Conservation (phyloP, 2,888 invertebrate species). For the Protophormia terraenovae region DNA sequence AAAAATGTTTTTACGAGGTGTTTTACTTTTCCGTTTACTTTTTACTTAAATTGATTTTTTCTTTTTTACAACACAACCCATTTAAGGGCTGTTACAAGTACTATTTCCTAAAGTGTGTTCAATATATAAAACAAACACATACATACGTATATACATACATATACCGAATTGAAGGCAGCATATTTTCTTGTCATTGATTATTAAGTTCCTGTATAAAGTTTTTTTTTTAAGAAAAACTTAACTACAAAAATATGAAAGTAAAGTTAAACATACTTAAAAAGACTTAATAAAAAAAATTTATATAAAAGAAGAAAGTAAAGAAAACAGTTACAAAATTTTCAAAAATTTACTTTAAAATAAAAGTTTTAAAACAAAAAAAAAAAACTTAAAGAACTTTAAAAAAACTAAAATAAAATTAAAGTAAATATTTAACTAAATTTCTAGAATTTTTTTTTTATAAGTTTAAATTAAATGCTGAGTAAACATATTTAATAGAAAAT, state of each 20-base stretch:
- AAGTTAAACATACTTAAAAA: conserved; percentile 63
- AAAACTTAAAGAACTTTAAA: neutral
- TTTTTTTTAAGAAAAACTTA: too few relatives aligned
- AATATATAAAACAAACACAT: conserved; percentile 21
- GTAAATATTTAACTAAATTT: conserved; percentile 50
- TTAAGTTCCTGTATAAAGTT: conserved; percentile 60
- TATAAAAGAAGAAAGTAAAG: conserved; percentile 2
- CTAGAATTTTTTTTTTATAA: too few relatives aligned
- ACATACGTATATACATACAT: neutral
- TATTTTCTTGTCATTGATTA: conserved; percentile 67
- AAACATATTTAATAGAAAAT: too few relatives aligned
- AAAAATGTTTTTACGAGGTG: conserved; percentile 27
- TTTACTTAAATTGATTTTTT: conserved; percentile 1
- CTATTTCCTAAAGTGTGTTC: conserved; percentile 25
- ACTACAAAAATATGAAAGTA: conserved; percentile 64
- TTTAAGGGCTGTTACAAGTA: conserved; percentile 26
- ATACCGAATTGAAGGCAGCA: conserved; percentile 11
- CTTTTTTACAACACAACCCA: neutral
- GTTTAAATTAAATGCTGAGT: too few relatives aligned
- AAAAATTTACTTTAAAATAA: conserved; percentile 33
- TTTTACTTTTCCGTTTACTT: conserved; percentile 15
- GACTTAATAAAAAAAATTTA: conserved; percentile 52
- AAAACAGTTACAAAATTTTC: neutral
- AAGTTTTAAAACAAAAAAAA: conserved; percentile 9
- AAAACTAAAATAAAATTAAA: conserved; percentile 11